Conservation (phyloP, 2,113 vertebrate genomes). For the Apodemus sylvaticus region DNA sequence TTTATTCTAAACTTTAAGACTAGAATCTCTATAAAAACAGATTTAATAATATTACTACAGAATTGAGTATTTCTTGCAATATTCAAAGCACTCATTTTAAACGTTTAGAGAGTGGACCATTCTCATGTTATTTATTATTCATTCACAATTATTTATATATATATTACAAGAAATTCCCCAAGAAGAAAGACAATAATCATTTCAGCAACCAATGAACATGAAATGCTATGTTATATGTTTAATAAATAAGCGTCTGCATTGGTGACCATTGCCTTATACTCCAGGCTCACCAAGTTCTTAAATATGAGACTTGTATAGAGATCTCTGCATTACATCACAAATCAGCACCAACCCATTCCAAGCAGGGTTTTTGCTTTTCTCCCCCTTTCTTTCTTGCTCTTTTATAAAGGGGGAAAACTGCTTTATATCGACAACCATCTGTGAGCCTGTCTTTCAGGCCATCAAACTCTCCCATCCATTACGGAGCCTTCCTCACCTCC, state of each 20-base stretch:
- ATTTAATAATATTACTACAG: neutral
- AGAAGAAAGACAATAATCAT: neutral
- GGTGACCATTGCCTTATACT: constrained; percentile 68
- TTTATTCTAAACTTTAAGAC: neutral
- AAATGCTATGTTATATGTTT: constrained; percentile 73
- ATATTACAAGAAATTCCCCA: constrained; percentile 73
- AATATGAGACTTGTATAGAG: constrained; percentile 74
- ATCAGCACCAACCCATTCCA: constrained; percentile 77
- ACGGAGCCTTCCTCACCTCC: constrained; percentile 87
- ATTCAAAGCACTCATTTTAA: neutral
- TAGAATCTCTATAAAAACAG: neutral
- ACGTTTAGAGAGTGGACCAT: constrained; percentile 19
- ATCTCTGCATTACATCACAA: constrained; percentile 75
- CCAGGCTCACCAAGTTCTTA: constrained; percentile 68
- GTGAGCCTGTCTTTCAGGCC: constrained; percentile 88
- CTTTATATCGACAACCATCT: constrained; percentile 90
- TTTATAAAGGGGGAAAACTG: constrained; percentile 79
- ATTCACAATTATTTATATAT: constrained; percentile 77
- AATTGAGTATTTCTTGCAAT: constrained; percentile 7
- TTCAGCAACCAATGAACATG: constrained; percentile 45
- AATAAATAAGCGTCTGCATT: constrained; percentile 78
- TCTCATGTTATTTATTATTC: constrained; percentile 70
- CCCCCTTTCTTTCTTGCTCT: neutral
- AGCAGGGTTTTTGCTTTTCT: constrained; percentile 64
- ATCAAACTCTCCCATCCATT: constrained; percentile 91